These are phyloP conservation scores for Argentina silus DNA, from an alignment of 2,797 vertebrate species.

Conservation along the genomic window DNA sequence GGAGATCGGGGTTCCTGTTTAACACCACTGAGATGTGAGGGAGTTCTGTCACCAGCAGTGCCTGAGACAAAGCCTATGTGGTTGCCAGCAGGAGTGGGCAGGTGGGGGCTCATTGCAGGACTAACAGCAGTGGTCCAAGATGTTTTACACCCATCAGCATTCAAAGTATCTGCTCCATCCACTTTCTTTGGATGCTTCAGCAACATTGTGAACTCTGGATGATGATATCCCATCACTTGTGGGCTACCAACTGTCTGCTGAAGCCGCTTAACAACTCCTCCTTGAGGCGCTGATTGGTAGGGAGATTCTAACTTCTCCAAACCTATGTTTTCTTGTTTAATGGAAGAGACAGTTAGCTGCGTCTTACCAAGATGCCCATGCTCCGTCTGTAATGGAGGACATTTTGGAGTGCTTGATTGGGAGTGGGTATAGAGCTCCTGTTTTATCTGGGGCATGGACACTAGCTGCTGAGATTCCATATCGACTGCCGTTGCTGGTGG, in stretches of 20 bases:
- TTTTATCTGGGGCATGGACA: slow-evolving; percentile 96
- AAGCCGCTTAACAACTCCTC: slow-evolving; percentile 87
- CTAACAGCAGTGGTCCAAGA: slow-evolving; percentile 88
- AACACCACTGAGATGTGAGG: slow-evolving; percentile 78
- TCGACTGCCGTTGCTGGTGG: slow-evolving; percentile 93
- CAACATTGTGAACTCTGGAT: slow-evolving; percentile 78
- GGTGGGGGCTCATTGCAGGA: slow-evolving; percentile 90
- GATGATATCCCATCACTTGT: slow-evolving; percentile 88
- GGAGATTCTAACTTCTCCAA: slow-evolving; percentile 86
- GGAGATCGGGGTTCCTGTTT: slow-evolving; percentile 94
- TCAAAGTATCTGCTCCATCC: slow-evolving; percentile 82
- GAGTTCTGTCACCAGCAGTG: slow-evolving; percentile 80
- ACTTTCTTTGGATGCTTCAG: slow-evolving; percentile 90
- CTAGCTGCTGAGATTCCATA: slow-evolving; percentile 95
- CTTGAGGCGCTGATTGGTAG: slow-evolving; percentile 85
- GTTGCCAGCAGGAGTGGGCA: slow-evolving; percentile 90
- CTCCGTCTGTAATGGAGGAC: slow-evolving; percentile 78
- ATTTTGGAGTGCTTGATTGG: slow-evolving; percentile 85
- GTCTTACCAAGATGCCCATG: slow-evolving; percentile 89
- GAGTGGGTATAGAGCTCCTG: slow-evolving; percentile 86
- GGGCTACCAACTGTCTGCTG: slow-evolving; percentile 80
- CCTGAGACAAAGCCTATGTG: slow-evolving; percentile 85
- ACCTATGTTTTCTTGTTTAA: slow-evolving; percentile 85
- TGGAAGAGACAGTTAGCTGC: slow-evolving; percentile 79
- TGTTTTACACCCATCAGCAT: slow-evolving; percentile 84